These are phyloP conservation scores for Drosophila quadrilineata DNA, from an alignment of 1,140 invertebrate species.

Conservation along the genomic window DNA sequence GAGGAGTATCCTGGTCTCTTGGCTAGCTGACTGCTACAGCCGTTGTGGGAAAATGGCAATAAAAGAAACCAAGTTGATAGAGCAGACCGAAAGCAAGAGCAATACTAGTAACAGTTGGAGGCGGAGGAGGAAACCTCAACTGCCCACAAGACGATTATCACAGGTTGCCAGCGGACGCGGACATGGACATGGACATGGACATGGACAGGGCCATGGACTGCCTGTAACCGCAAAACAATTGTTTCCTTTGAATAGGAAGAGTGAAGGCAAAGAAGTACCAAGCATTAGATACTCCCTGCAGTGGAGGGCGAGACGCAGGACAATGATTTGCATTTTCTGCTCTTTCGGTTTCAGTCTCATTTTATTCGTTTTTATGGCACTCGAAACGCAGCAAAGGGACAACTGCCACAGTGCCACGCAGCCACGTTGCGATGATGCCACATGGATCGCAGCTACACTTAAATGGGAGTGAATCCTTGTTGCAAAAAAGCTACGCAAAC, in stretches of 20 bases:
- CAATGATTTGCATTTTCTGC: conserved; percentile 65
- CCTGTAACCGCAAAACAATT: conserved; percentile 34
- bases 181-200: conserved; percentile 15
- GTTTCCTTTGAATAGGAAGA: conserved; percentile 15
- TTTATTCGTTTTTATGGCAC: conserved; percentile 59
- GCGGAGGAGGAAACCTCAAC: conserved; percentile 24
- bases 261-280: conserved; percentile 6
- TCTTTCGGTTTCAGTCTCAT: conserved; percentile 46
- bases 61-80: neutral
- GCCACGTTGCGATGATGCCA: too few species aligned
- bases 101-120: neutral
- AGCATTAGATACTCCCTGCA: too few species aligned
- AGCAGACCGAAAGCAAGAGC: neutral
- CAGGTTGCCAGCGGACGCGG: conserved; percentile 59
- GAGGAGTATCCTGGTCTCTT: neutral
- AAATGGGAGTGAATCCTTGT: too few species aligned
- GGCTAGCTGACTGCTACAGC: conserved; percentile 12
- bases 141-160: conserved; percentile 67
- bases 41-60: conserved; percentile 39
- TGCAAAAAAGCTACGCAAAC: neutral
- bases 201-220: conserved; percentile 7
- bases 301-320: conserved; percentile 34
- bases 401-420: too few species aligned
- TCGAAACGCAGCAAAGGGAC: conserved; percentile 43
- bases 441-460: too few species aligned